A percentile compares a stretch with the other conserved stretches of the same genome.
Evolutionary conservation across 2,888 invertebrate genomes (phyloP).

Genomic region (Desoria tigrina): DNA sequence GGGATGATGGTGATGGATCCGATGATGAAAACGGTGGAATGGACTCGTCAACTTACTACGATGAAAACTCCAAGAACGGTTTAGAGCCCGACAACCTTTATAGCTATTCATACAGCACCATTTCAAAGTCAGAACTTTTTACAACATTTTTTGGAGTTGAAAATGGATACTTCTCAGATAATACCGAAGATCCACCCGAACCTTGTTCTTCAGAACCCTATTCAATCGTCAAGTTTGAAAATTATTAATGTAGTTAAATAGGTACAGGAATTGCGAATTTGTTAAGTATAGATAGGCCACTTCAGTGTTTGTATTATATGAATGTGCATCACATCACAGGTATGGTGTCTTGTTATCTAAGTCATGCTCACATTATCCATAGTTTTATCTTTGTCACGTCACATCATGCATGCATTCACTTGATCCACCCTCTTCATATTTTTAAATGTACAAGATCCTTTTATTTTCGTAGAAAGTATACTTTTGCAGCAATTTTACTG

Average conservation of each 20-base stretch:
- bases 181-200: neutral
- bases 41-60: neutral
- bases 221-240: slow-evolving; percentile 9
- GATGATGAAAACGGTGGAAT: slow-evolving; percentile 2
- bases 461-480: too few species aligned
- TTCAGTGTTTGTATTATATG: too few species aligned
- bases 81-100: neutral
- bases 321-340: too few species aligned
- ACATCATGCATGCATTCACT: too few species aligned
- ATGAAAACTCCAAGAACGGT: neutral
- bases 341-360: too few species aligned
- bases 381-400: too few species aligned
- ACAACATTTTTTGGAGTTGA: slow-evolving; percentile 11
- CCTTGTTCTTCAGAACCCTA: neutral
- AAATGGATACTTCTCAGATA: neutral
- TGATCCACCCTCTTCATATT: too few species aligned
- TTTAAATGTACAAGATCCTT: too few species aligned
- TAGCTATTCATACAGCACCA: neutral
- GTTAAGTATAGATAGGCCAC: too few species aligned
- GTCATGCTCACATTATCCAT: too few species aligned
- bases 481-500: too few species aligned
- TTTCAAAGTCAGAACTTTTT: slow-evolving; percentile 6
- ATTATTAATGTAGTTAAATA: slow-evolving; percentile 8
- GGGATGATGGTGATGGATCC: neutral
- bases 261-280: neutral